Conservation (phyloP, 2,888 invertebrate species). For the Brassicogethes aeneus region DNA sequence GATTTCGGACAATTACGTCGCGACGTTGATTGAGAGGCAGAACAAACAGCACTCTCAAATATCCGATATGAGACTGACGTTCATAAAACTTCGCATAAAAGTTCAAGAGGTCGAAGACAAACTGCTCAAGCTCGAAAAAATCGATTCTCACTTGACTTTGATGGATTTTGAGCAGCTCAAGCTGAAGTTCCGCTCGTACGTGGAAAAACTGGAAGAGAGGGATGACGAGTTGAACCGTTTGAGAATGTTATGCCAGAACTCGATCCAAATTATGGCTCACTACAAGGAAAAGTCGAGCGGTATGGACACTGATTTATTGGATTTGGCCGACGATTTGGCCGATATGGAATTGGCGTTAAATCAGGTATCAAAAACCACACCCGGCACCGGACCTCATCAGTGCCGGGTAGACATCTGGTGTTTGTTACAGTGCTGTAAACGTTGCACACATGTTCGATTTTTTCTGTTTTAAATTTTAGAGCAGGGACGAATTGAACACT, state of each 20-base stretch:
- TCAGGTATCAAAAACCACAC: no score
- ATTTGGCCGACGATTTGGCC: neutral
- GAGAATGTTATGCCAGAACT: neutral
- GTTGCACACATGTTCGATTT: no score
- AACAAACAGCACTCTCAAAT: neutral
- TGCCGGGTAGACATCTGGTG: no score
- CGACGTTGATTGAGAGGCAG: neutral
- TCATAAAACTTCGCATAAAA: neutral
- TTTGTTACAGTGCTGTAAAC: no score
- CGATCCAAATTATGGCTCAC: neutral
- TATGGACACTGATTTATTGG: neutral
- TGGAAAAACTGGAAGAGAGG: neutral
- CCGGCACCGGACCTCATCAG: no score
- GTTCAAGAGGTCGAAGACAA: neutral
- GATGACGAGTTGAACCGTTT: neutral
- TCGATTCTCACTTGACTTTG: neutral
- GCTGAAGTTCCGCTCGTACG: neutral
- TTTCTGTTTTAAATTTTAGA: no score
- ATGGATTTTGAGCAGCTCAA: neutral
- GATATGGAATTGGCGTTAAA: neutral
- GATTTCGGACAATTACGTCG: neutral
- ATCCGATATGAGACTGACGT: neutral
- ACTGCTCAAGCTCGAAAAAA: neutral
- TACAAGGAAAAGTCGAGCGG: neutral
- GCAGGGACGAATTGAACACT: conserved; percentile 33